Evolutionary conservation across 2,888 invertebrate genomes (phyloP).

Genomic region (Epiblema foenella): DNA sequence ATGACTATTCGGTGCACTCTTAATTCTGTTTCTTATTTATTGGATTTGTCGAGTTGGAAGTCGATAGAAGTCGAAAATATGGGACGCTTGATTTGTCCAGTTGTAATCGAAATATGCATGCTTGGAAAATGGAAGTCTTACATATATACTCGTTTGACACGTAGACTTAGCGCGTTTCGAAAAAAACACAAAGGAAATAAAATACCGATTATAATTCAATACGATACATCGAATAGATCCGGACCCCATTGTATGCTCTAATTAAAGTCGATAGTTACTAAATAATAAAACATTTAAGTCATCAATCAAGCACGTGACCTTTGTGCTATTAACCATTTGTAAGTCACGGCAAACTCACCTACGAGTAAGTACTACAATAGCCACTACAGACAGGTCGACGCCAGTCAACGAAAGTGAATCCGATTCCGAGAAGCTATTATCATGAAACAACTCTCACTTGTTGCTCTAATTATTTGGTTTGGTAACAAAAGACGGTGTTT

Average conservation of each 20-base stretch:
- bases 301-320: constrained; percentile 60
- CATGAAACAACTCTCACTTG: constrained; percentile 39
- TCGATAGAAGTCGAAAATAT: too few relatives aligned
- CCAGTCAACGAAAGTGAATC: constrained; percentile 50
- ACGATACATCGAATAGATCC: background rate
- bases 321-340: constrained; percentile 48
- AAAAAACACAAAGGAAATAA: too few relatives aligned
- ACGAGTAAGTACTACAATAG: constrained; percentile 17
- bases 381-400: constrained; percentile 51
- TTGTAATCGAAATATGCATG: too few relatives aligned
- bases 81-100: too few relatives aligned
- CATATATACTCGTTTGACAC: background rate
- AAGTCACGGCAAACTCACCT: constrained; percentile 18
- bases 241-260: background rate
- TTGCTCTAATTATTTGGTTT: constrained; percentile 39
- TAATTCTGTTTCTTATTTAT: too few relatives aligned
- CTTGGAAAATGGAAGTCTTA: background rate
- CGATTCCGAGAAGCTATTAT: constrained; percentile 46
- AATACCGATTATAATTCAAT: background rate
- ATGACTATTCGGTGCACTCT: too few relatives aligned
- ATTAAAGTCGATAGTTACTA: background rate
- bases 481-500: constrained; percentile 22
- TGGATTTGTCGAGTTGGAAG: too few relatives aligned
- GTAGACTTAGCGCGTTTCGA: background rate
- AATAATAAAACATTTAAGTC: constrained; percentile 37